Conservation (phyloP, 1,140 invertebrate species). For the Oncopodura yosiiana region DNA sequence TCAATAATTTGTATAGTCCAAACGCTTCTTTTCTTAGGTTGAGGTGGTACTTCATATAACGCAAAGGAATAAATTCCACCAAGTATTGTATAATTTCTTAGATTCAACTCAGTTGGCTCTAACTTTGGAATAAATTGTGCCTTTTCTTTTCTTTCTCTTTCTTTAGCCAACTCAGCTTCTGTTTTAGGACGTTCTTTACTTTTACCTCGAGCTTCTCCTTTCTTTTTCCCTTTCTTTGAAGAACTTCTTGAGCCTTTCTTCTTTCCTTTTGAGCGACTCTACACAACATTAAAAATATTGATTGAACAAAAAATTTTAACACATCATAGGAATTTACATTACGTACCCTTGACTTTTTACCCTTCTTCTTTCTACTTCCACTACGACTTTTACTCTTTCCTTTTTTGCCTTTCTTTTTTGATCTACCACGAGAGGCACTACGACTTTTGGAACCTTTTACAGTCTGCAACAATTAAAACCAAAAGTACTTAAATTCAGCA, state of each 20-base stretch:
- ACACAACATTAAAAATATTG: neutral
- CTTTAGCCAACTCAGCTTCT: conserved; percentile 33
- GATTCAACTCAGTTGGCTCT: conserved; percentile 22
- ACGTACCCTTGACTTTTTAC: no score
- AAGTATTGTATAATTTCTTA: conserved; percentile 25
- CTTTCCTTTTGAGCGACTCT: conserved; percentile 1
- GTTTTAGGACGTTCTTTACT: conserved; percentile 25
- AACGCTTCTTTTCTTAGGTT: conserved; percentile 21
- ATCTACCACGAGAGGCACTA: neutral
- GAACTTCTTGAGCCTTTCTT: neutral
- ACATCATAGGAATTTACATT: no score
- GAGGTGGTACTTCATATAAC: conserved; percentile 24
- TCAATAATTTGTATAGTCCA: conserved; percentile 41
- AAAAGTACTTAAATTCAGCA: no score
- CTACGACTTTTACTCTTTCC: neutral
- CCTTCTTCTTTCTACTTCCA: neutral
- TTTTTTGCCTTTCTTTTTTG: conserved; percentile 7
- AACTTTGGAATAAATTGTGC: conserved; percentile 26
- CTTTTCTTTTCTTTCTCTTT: conserved; percentile 31
- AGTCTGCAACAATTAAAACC: neutral
- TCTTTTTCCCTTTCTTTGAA: conserved; percentile 6
- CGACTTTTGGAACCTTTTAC: neutral
- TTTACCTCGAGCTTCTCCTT: conserved; percentile 2
- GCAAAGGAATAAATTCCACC: conserved; percentile 30
- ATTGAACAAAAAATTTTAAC: no score